Conservation (phyloP, 2,113 vertebrate genomes). For the Collichthys lucidus region DNA sequence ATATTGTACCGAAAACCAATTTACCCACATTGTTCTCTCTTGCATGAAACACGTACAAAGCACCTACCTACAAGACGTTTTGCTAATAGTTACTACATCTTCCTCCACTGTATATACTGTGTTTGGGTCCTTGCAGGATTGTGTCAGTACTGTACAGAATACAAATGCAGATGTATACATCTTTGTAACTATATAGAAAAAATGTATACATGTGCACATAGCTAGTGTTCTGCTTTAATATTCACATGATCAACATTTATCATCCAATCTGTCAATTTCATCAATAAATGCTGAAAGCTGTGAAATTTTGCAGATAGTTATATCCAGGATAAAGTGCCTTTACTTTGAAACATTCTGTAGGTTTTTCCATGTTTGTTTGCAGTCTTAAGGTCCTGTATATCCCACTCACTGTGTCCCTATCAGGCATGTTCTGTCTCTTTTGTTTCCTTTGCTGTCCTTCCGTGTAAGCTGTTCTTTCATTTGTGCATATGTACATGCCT, state of each 20-base stretch:
- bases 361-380: slow-evolving; percentile 65
- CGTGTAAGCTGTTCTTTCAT: slow-evolving; percentile 16
- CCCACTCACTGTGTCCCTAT: slow-evolving; percentile 42
- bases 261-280: slow-evolving; percentile 75
- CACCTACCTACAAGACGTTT: slow-evolving; percentile 80
- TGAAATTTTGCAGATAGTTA: slow-evolving; percentile 83
- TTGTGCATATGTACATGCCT: slow-evolving; percentile 31
- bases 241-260: slow-evolving; percentile 78
- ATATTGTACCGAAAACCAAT: slow-evolving; percentile 52
- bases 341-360: slow-evolving; percentile 84
- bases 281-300: slow-evolving; percentile 73
- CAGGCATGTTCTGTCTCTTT: slow-evolving; percentile 43
- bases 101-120: slow-evolving; percentile 63
- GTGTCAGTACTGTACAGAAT: slow-evolving; percentile 71
- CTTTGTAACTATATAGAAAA: slow-evolving; percentile 27
- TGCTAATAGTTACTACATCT: slow-evolving; percentile 74
- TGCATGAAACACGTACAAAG: slow-evolving; percentile 74
- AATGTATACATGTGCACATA: slow-evolving; percentile 66
- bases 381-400: slow-evolving; percentile 68
- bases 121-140: slow-evolving; percentile 57
- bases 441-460: slow-evolving; percentile 29
- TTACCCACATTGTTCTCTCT: slow-evolving; percentile 54
- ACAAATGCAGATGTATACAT: slow-evolving; percentile 70
- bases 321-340: slow-evolving; percentile 84
- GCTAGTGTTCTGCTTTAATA: slow-evolving; percentile 62